Conservation (phyloP, 1,140 invertebrate species). For the Microvelia longipes region DNA sequence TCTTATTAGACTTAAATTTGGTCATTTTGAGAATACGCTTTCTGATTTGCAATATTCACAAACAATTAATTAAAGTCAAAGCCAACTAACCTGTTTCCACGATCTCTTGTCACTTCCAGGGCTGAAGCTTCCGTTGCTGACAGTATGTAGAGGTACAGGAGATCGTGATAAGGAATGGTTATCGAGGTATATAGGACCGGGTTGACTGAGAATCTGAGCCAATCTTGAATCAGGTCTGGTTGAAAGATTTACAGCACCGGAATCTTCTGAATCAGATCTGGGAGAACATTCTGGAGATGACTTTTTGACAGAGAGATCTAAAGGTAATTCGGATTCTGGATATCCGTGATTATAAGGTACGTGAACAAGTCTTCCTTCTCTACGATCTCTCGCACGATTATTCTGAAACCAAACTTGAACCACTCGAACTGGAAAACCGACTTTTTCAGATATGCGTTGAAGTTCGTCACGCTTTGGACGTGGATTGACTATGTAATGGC, state of each 20-base stretch:
- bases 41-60: too few species aligned
- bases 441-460: constrained; percentile 68
- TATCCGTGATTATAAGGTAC: constrained; percentile 30
- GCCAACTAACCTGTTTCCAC: constrained; percentile 33
- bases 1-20: too few species aligned
- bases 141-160: constrained; percentile 30
- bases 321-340: constrained; percentile 49
- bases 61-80: not conserved
- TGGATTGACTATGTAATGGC: constrained; percentile 76
- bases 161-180: constrained; percentile 30
- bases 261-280: constrained; percentile 24
- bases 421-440: constrained; percentile 79
- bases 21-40: too few species aligned
- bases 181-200: constrained; percentile 37
- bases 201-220: constrained; percentile 31
- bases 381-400: constrained; percentile 76
- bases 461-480: constrained; percentile 87
- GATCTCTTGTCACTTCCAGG: constrained; percentile 39
- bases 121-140: constrained; percentile 34
- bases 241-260: constrained; percentile 14
- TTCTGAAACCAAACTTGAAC: constrained; percentile 99
- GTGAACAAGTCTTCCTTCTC: constrained; percentile 46
- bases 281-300: constrained; percentile 32
- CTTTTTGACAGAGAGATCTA: constrained; percentile 75
- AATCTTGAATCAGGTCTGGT: constrained; percentile 24